Evolutionary conservation across 2,888 invertebrate species (phyloP).

Genomic region (Tipula lateralis): DNA sequence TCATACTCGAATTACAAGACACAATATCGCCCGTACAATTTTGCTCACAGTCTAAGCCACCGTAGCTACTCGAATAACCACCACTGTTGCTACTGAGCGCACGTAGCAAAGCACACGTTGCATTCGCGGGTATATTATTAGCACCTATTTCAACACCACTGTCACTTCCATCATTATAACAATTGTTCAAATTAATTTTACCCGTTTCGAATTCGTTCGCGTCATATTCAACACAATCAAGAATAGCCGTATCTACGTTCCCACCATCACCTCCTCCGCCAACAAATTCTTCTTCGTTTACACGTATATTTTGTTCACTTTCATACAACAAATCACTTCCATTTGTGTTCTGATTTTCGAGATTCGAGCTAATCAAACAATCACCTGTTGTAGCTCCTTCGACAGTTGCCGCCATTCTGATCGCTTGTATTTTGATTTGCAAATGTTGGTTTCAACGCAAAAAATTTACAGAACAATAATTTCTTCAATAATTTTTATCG

Average conservation of each 20-base stretch:
- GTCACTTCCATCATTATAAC: conserved; percentile 65
- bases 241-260: conserved; percentile 32
- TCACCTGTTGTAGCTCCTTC: neutral
- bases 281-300: neutral
- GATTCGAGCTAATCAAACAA: neutral
- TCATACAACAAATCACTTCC: neutral
- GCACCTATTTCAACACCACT: conserved; percentile 70
- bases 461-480: neutral
- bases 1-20: conserved; percentile 72
- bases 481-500: neutral
- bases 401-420: neutral
- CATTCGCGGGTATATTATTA: conserved; percentile 38
- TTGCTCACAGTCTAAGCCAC: conserved; percentile 51
- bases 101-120: conserved; percentile 50
- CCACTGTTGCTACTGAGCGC: conserved; percentile 58
- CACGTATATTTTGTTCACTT: neutral
- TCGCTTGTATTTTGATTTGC: neutral
- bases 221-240: neutral
- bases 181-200: neutral
- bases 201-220: neutral
- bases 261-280: neutral
- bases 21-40: conserved; percentile 52
- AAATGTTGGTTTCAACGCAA: neutral
- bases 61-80: conserved; percentile 63
- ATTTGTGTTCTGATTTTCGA: neutral